Base-by-base conservation (phyloP, 2,797 vertebrate species). In the Stomatorhinus walkeri region DNA sequence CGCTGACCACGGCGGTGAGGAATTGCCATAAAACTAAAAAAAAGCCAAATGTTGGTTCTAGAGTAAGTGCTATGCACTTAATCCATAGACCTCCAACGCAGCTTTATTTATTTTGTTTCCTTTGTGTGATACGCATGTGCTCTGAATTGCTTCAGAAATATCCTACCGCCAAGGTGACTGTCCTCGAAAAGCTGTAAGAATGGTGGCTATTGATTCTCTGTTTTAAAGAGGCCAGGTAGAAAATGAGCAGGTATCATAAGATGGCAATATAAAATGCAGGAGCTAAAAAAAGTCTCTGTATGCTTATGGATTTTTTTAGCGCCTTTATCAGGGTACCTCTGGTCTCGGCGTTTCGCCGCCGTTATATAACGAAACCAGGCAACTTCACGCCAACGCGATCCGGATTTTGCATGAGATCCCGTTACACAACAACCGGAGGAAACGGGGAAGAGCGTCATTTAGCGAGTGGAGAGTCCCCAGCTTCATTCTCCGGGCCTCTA, bases 381-480 rank as follows among this genome's bases (percentile, higher is more conserved):
- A 89, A 89, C 59, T 91, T 90, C 91, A 92, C 89, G 84, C 94
- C 91, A 91, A 92, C 92, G 88, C 93, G 89, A 89, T 89, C 87
- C 56, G 84, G 56, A 91, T 94, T 94, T 95, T 94, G 92, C 93
- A 92, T 92, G 56, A 22, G 54, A 36, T 68, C 56, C 88, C 48
- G n/a, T 89, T 76, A 90, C 92, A 90, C 90, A 89, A 87, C 88
- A 85, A 91, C 43, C 88, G 91, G 91, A 87, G 76, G 19, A 81
- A 43, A 81, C 76, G 40, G 68, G 68, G 32, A 36, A 76, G 14
- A 16, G 5, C 32, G 89, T 93, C 91, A 91, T 89, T 76, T 40
- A 40, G 28, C 32, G 5, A 19, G 32, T 7, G 14, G 68, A 76
- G 32, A 76, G 68, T 6, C 14, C 12, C 28, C 32, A 59, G 56